phyloP scores from a whole-genome alignment of 2,113 vertebrate genomes.

The Leucopsar rothschildi region DNA sequence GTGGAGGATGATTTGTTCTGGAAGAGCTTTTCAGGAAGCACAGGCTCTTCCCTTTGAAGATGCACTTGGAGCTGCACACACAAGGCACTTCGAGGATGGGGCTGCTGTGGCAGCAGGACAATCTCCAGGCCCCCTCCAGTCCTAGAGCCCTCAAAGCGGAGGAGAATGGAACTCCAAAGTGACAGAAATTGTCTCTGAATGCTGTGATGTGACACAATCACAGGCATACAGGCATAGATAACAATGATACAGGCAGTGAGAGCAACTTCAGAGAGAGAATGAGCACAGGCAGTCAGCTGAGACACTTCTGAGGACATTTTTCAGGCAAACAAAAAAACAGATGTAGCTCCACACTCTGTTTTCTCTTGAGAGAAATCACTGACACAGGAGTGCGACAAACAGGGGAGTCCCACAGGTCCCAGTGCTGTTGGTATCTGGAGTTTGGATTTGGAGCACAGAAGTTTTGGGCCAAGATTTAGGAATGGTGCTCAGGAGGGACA shows the following conservation, averaged over 20 bases:
- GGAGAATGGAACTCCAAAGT: too few species aligned
- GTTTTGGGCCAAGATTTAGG: too few species aligned
- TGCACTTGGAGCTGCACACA: accelerated
- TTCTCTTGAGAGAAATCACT: accelerated
- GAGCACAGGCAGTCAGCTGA: not conserved
- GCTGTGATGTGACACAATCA: accelerated
- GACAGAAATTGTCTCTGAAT: accelerated
- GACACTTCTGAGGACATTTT: too few species aligned
- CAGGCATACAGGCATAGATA: too few species aligned
- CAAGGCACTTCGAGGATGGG: too few species aligned
- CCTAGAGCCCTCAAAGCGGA: too few species aligned
- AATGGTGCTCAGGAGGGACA: not conserved
- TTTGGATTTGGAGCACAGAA: accelerated
- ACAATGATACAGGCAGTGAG: accelerated
- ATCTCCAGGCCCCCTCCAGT: not conserved
- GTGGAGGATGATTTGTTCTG: not conserved
- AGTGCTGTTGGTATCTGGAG: accelerated
- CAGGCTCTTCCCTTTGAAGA: not conserved
- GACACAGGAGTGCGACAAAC: accelerated
- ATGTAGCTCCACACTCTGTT: too few species aligned
- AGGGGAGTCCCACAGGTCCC: too few species aligned
- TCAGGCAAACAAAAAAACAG: accelerated
- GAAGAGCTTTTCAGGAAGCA: not conserved
- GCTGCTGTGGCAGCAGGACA: not conserved
- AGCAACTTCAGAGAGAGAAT: accelerated